phyloP scores from a whole-genome alignment of 2,113 vertebrate species.

The Tamias sibiricus region DNA sequence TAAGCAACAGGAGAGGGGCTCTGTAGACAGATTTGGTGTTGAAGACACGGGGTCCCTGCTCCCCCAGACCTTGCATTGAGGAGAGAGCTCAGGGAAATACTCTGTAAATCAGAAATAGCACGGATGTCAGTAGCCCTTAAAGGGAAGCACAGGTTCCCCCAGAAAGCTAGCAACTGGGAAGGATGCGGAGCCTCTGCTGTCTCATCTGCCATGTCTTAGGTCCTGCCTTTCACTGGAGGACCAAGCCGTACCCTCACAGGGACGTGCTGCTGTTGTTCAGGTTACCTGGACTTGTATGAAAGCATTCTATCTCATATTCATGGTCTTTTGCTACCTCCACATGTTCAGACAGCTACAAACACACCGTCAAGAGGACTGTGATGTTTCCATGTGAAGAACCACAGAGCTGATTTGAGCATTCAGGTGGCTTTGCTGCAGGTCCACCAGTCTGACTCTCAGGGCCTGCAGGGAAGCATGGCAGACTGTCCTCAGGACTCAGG shows the following conservation, averaged over 20 bases:
- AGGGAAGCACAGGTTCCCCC: not conserved
- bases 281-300: not conserved
- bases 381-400: not conserved
- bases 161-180: no score
- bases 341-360: not conserved
- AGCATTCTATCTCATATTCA: not conserved
- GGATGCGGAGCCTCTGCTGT: not conserved
- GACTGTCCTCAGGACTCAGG: not conserved
- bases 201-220: rapidly evolving
- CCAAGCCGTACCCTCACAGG: rapidly evolving
- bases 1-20: not conserved
- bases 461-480: rapidly evolving
- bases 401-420: not conserved
- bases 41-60: not conserved
- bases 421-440: not conserved
- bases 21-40: no score
- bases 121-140: rapidly evolving
- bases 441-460: not conserved
- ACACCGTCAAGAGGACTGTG: not conserved
- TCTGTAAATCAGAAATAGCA: rapidly evolving
- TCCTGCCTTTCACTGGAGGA: not conserved
- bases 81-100: rapidly evolving
- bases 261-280: not conserved
- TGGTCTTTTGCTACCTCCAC: not conserved
- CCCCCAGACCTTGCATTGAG: no score